These are phyloP conservation scores for Drosophila kambysellisi DNA, from an alignment of 2,888 invertebrate species.

Conservation along the genomic window DNA sequence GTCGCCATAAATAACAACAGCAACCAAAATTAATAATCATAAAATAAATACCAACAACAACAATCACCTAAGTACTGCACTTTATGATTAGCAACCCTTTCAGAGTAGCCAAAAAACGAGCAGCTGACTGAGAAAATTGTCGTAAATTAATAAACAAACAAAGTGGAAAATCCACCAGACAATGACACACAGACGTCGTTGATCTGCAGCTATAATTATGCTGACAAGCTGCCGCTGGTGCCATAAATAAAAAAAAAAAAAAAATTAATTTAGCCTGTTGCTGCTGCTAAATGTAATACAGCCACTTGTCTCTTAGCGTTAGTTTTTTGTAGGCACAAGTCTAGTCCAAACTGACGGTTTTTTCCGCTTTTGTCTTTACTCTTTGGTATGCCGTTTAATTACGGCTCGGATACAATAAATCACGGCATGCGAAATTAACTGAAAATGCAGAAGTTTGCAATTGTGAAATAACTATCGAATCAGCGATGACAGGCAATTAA, in stretches of 20 bases:
- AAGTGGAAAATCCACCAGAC: conserved; percentile 38
- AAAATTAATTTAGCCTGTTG: conserved; percentile 13
- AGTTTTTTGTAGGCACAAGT: conserved; percentile 48
- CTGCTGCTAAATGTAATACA: conserved; percentile 34
- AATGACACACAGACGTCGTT: conserved; percentile 31
- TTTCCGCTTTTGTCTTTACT: not conserved
- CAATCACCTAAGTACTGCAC: conserved; percentile 24
- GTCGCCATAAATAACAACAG: conserved; percentile 70
- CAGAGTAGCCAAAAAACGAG: conserved; percentile 36
- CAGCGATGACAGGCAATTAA: not conserved
- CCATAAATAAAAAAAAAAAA: conserved; percentile 53
- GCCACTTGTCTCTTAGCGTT: conserved; percentile 30
- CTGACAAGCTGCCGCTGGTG: conserved; percentile 50
- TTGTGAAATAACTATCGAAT: conserved; percentile 1
- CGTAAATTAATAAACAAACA: conserved; percentile 28
- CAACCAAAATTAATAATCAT: conserved; percentile 66
- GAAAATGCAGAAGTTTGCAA: conserved; percentile 10
- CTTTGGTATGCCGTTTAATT: conserved; percentile 38
- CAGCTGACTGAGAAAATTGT: conserved; percentile 36
- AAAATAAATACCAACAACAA: conserved; percentile 47
- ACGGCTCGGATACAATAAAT: conserved; percentile 37
- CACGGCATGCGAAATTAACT: conserved; percentile 16
- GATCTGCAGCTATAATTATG: conserved; percentile 63
- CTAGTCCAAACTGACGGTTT: conserved; percentile 21
- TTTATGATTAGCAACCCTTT: conserved; percentile 71